Percentiles rank a stretch among this genome's conserved stretches.
Conservation (phyloP, 1,140 invertebrate species). For the Ectropis grisescens region DNA sequence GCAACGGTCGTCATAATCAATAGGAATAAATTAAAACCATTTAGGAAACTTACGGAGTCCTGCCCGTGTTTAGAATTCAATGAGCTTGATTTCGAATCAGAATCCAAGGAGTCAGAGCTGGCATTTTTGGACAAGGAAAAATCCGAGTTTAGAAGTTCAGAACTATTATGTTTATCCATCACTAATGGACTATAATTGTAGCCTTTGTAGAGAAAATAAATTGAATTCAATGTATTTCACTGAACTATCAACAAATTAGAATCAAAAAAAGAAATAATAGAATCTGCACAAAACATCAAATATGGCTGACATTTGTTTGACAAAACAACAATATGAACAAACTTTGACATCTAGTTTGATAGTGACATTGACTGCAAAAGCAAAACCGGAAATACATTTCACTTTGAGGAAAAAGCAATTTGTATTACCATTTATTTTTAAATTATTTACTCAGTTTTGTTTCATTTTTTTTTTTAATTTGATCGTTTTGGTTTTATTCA, state of each 20-base stretch:
- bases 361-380: no score
- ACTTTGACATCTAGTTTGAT: no score
- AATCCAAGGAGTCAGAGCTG: slow-evolving; percentile 83
- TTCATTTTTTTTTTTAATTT: no score
- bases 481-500: no score
- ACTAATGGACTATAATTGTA: no score
- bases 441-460: no score
- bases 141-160: slow-evolving; percentile 62
- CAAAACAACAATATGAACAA: no score
- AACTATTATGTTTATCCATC: slow-evolving; percentile 67
- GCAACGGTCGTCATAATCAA: slow-evolving; percentile 37
- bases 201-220: neutral
- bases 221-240: neutral
- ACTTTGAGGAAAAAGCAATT: no score
- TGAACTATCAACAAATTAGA: neutral
- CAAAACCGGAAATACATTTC: no score
- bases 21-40: slow-evolving; percentile 68
- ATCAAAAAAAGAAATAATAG: neutral
- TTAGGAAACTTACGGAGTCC: slow-evolving; percentile 78
- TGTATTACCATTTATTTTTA: no score
- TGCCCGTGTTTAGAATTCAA: slow-evolving; percentile 84
- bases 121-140: slow-evolving; percentile 72
- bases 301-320: neutral
- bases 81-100: slow-evolving; percentile 84
- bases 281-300: neutral